Percentiles rank a stretch among this genome's conserved stretches.
These are phyloP conservation scores for Scaptomyza flava DNA, from an alignment of 2,888 invertebrate genomes.

Conservation along the genomic window DNA sequence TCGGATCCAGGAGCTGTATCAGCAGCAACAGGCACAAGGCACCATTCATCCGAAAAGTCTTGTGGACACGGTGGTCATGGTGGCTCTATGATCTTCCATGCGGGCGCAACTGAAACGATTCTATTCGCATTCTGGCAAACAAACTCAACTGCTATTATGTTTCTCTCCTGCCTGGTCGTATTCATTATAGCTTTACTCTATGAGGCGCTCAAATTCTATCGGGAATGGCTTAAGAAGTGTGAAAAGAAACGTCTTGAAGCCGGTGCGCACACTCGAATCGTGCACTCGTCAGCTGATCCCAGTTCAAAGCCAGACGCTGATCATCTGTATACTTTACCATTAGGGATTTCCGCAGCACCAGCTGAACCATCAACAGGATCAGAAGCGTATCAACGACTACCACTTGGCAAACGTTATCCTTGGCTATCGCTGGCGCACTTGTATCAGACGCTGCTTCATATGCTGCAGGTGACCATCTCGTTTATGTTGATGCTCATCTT, in stretches of 20 bases:
- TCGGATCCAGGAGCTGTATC: not conserved
- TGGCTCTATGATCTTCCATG: slow-evolving; percentile 50
- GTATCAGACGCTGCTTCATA: slow-evolving; percentile 93
- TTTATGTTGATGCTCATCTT: slow-evolving; percentile 97
- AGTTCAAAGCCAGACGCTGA: not conserved
- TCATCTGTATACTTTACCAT: not conserved
- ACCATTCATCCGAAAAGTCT: not conserved
- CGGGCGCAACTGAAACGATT: slow-evolving; percentile 43
- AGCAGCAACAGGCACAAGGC: not conserved
- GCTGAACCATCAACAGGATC: not conserved
- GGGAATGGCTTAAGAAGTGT: slow-evolving; percentile 43
- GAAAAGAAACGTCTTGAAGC: slow-evolving; percentile 32
- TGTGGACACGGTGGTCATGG: not conserved
- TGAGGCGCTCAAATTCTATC: slow-evolving; percentile 58
- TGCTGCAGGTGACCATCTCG: slow-evolving; percentile 94
- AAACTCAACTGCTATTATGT: slow-evolving; percentile 10
- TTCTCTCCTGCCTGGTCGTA: slow-evolving; percentile 49
- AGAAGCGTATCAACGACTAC: not conserved
- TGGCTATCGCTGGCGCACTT: slow-evolving; percentile 85
- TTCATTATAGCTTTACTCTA: slow-evolving; percentile 59
- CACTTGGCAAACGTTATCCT: not conserved
- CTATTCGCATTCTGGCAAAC: slow-evolving; percentile 59
- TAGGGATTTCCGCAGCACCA: not conserved
- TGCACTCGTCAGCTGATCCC: not conserved
- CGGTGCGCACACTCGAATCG: slow-evolving; percentile 16